Conservation (phyloP, 2,888 invertebrate genomes). For the Xestia xanthographa region DNA sequence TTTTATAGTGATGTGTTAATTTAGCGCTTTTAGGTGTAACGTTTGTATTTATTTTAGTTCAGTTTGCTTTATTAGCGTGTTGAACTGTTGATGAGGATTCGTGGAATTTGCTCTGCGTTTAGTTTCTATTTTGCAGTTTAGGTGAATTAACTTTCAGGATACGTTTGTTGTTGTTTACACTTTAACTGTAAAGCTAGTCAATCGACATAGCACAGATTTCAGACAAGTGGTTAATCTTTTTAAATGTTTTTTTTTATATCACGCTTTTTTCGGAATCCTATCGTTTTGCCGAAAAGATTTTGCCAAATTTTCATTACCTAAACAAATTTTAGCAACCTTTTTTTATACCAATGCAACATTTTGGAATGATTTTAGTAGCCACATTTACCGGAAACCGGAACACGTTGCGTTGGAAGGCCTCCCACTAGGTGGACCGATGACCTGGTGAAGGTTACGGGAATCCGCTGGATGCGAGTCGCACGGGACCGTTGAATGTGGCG, state of each 20-base stretch:
- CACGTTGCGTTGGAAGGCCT: too few species aligned
- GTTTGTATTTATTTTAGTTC: conserved; percentile 45
- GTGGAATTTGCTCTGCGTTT: conserved; percentile 4
- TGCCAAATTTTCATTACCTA: too few species aligned
- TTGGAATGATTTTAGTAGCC: too few species aligned
- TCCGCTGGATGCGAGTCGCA: too few species aligned
- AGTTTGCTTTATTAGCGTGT: conserved; percentile 36
- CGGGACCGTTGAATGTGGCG: too few species aligned
- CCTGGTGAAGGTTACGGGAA: too few species aligned
- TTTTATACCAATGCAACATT: too few species aligned
- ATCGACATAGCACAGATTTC: not conserved
- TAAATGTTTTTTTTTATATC: not conserved
- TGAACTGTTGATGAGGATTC: conserved; percentile 13
- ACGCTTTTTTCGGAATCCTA: too few species aligned
- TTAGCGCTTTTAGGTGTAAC: conserved; percentile 45
- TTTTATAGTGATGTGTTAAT: conserved; percentile 31
- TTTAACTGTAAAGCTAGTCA: not conserved
- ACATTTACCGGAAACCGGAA: too few species aligned
- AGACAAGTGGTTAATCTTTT: not conserved
- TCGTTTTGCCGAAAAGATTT: too few species aligned
- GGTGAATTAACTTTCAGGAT: not conserved
- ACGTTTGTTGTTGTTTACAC: not conserved
- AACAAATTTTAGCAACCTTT: too few species aligned
- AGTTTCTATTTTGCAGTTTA: not conserved
- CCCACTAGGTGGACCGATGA: too few species aligned